Percentiles rank a stretch among this genome's conserved stretches.
phyloP scores from a whole-genome alignment of 2,888 invertebrate genomes.

The Eulithis prunata region DNA sequence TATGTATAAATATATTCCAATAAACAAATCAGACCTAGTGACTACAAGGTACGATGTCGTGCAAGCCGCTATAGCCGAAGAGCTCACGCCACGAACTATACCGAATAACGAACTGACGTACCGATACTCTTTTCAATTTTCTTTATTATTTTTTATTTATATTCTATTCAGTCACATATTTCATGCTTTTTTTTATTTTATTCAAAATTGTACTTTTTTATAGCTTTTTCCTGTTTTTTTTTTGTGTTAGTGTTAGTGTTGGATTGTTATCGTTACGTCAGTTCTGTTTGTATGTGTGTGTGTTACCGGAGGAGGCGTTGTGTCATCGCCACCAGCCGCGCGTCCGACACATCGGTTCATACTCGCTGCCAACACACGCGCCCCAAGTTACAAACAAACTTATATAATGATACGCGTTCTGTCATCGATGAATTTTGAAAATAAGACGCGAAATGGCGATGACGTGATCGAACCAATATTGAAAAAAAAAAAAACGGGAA shows the following conservation, averaged over 20 bases:
- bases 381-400: slow-evolving; percentile 20
- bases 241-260: slow-evolving; percentile 4
- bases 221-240: background rate
- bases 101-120: slow-evolving; percentile 30
- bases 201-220: background rate
- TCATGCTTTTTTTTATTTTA: background rate
- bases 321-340: slow-evolving; percentile 73
- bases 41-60: slow-evolving; percentile 43
- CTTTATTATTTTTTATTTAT: background rate
- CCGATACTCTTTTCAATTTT: slow-evolving; percentile 16
- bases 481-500: slow-evolving; percentile 36
- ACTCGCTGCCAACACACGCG: slow-evolving; percentile 69
- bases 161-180: too few relatives aligned
- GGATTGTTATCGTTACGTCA: slow-evolving; percentile 30
- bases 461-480: slow-evolving; percentile 44
- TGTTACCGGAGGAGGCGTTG: slow-evolving; percentile 66
- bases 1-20: slow-evolving; percentile 33
- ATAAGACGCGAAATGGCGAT: slow-evolving; percentile 41
- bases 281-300: slow-evolving; percentile 35
- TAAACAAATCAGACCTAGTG: slow-evolving; percentile 39
- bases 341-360: slow-evolving; percentile 68
- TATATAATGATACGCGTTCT: slow-evolving; percentile 8
- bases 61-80: slow-evolving; percentile 55
- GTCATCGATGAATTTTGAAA: slow-evolving; percentile 31
- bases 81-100: slow-evolving; percentile 52